Base-by-base conservation (phyloP, 2,113 vertebrate genomes). In the Dolichotis patagonum region DNA sequence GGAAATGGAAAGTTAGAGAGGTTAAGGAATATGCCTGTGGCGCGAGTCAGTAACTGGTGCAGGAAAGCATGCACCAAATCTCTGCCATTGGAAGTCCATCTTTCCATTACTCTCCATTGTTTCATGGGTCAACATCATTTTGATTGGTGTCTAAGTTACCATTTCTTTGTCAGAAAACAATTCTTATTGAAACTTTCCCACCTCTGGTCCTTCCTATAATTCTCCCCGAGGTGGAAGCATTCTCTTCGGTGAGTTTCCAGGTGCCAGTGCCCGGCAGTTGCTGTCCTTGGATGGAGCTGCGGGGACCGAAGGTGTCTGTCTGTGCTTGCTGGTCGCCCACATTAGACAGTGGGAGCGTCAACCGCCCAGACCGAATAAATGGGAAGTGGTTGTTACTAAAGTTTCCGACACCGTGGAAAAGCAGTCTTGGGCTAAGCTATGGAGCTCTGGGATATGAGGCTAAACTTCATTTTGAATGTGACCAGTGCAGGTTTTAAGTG, bases 151-250 rank as follows among this genome's bases (percentile, higher is more conserved):
- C 0, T 83, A n/a, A 4, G n/a, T 91, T 75, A 58, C 43, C 35
- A 80, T n/a, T 80, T 80, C 46, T 73, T 78, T 73, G 54, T 87
- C 49, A 82, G n/a, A 83, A 95, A 96, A 77, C 16, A 71, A 65
- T 81, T 71, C 41, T 77, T 91, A n/a, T 52, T 95, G 22, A 88
- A 86, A 41, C 52, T 17, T 52, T 28, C 11, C 86, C 16, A 8
- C 83, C 24, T n/a, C 10, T 0, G 60, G 0, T 7, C 46, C 35
- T 71, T 88, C 12, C 19, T 71, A 7, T 58, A 65, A 24, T 41
- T 73, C 65, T 28, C 41, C 14, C 71, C 62, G 28, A 77, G 32
- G 78, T 85, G 41, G 14, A 92, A 88, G 38, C 5, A 35, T 65
- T 77, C 10, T 20, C 90, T 81, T 54, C 14, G 16, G n/a, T 60